A percentile compares a stretch with the other conserved stretches of the same genome.
Evolutionary conservation across 2,888 invertebrate species (phyloP).

Genomic region (Xylota segnis): DNA sequence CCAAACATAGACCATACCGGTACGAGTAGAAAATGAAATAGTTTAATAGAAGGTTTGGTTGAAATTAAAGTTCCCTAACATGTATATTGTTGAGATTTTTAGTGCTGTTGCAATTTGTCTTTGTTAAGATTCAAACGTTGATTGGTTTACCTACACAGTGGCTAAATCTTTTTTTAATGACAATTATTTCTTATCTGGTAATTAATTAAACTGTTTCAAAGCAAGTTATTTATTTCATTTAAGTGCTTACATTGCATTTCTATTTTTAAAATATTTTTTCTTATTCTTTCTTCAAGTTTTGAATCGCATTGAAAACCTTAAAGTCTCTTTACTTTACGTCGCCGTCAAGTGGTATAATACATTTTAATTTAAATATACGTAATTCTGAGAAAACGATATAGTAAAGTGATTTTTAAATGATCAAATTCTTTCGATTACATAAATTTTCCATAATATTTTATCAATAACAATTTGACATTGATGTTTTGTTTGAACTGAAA

Average conservation of each 20-base stretch:
- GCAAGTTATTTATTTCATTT: constrained; percentile 67
- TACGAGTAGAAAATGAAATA: too few species aligned
- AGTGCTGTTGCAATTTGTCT: not conserved
- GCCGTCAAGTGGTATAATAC: constrained; percentile 17
- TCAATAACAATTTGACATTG: constrained; percentile 26
- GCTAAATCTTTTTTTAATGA: not conserved
- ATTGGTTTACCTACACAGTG: not conserved
- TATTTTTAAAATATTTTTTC: constrained; percentile 14
- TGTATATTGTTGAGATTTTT: too few species aligned
- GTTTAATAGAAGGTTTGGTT: too few species aligned
- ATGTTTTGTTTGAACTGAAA: constrained; percentile 34
- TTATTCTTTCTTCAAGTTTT: constrained; percentile 17
- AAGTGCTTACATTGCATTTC: constrained; percentile 68
- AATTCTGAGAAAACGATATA: constrained; percentile 27
- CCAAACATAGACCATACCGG: too few species aligned
- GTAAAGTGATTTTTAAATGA: constrained; percentile 21
- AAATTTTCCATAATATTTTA: constrained; percentile 22
- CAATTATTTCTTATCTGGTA: constrained; percentile 19
- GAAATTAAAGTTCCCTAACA: too few species aligned
- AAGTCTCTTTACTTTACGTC: constrained; percentile 25
- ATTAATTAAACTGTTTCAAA: constrained; percentile 62
- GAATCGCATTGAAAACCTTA: constrained; percentile 47
- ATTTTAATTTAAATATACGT: constrained; percentile 24
- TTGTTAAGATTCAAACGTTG: not conserved
- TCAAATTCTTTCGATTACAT: constrained; percentile 38